These are phyloP conservation scores for Clytia hemisphaerica DNA, from an alignment of 30 jellyfish, hydroid and myxozoan species.

Conservation along the genomic window DNA sequence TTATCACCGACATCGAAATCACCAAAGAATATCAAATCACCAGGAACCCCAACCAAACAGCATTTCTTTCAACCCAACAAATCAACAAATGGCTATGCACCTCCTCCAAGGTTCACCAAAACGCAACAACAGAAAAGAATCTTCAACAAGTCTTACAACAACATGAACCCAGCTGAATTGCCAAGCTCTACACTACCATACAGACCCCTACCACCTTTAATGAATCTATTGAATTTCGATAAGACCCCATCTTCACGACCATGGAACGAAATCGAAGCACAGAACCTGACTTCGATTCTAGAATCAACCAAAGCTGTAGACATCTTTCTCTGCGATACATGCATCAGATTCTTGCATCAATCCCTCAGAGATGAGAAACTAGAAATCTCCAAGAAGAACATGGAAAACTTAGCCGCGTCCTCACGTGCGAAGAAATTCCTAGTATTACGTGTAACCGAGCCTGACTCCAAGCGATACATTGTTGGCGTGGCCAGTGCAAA, in stretches of 20 bases:
- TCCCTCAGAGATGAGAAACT: background rate
- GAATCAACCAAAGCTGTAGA: background rate
- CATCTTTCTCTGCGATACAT: background rate
- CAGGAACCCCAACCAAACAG: too few species aligned
- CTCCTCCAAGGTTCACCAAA: too few species aligned
- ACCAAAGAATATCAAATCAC: too few species aligned
- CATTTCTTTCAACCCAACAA: too few species aligned
- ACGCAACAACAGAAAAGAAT: too few species aligned
- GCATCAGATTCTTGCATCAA: background rate
- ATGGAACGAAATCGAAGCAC: background rate
- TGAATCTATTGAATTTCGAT: background rate
- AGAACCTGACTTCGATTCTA: background rate
- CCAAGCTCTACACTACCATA: background rate
- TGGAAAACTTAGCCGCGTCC: conserved; percentile 5
- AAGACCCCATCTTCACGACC: background rate
- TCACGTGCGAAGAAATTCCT: background rate
- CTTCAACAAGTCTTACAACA: too few species aligned
- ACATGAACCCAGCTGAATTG: too few species aligned
- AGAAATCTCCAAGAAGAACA: background rate
- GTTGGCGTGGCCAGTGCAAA: conserved; percentile 5
- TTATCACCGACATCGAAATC: too few species aligned
- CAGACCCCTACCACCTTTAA: background rate
- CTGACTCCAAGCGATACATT: background rate
- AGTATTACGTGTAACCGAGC: background rate
- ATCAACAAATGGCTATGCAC: too few species aligned